phyloP scores from a whole-genome alignment of 2,113 vertebrate genomes.

The Carettochelys insculpta region DNA sequence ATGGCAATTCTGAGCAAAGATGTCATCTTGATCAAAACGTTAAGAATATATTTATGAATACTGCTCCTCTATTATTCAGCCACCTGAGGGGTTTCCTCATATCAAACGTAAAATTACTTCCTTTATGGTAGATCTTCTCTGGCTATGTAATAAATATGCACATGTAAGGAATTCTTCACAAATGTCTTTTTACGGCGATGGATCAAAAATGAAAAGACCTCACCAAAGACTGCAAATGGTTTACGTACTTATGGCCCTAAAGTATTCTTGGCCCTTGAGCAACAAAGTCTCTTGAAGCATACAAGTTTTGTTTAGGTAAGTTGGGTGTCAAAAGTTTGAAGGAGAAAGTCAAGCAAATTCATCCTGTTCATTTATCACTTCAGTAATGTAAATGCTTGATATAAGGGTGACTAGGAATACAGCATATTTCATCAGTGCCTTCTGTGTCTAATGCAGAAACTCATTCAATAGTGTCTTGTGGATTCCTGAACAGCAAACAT shows the following conservation, averaged over 20 bases:
- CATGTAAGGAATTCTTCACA: neutral
- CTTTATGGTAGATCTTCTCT: neutral
- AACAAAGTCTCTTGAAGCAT: neutral
- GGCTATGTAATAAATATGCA: neutral
- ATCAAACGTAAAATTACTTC: neutral
- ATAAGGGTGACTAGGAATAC: neutral
- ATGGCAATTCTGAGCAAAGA: slow-evolving; percentile 24
- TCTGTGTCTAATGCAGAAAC: neutral
- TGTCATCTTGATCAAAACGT: slow-evolving; percentile 17
- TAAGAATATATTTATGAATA: slow-evolving; percentile 13
- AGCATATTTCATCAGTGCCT: neutral
- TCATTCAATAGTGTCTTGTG: neutral
- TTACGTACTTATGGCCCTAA: neutral
- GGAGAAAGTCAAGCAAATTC: neutral
- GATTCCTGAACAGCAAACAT: neutral
- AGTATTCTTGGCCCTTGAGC: neutral
- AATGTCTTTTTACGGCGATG: neutral
- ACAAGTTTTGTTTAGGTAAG: neutral
- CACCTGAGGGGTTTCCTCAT: slow-evolving; percentile 18
- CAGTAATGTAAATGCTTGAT: neutral
- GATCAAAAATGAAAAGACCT: neutral
- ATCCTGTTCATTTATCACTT: neutral
- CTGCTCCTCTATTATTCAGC: slow-evolving; percentile 12
- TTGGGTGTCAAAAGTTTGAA: neutral
- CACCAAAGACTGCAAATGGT: neutral